These are phyloP conservation scores for Prionace glauca DNA, from an alignment of 2,797 vertebrate species.

Conservation along the genomic window DNA sequence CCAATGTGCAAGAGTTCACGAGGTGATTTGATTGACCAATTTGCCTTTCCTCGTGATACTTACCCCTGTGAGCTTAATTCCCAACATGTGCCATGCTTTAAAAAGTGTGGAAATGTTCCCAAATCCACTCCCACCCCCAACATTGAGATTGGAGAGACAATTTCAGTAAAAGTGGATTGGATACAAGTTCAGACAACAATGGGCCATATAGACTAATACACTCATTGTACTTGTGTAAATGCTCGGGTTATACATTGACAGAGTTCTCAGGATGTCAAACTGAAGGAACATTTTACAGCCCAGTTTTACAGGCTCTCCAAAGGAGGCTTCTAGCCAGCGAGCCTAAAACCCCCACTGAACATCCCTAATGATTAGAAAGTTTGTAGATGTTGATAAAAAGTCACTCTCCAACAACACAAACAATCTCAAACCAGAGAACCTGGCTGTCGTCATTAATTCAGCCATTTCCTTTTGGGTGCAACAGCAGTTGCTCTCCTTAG, in stretches of 20 bases:
- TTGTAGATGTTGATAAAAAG: not conserved
- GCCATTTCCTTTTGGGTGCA: not conserved
- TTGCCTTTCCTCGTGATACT: not conserved
- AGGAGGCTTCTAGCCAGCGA: not conserved
- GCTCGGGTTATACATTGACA: constrained; percentile 7
- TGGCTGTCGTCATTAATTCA: not conserved
- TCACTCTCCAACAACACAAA: not conserved
- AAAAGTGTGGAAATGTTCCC: not conserved
- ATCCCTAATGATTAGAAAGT: not conserved
- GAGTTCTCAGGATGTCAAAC: not conserved
- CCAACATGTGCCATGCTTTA: not conserved
- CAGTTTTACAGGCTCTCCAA: constrained; percentile 36
- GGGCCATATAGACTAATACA: not conserved
- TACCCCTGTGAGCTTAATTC: not conserved
- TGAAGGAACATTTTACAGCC: constrained; percentile 39
- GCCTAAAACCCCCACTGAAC: not conserved
- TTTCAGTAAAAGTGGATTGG: not conserved
- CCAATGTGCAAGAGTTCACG: not conserved
- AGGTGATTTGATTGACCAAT: not conserved
- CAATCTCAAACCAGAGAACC: not conserved
- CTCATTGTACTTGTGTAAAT: not conserved
- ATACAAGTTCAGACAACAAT: not conserved
- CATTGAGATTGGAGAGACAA: not conserved
- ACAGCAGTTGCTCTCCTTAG: not conserved
- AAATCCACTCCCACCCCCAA: not conserved